Conservation (phyloP, 1,140 invertebrate genomes). For the Drosophila littoralis region DNA sequence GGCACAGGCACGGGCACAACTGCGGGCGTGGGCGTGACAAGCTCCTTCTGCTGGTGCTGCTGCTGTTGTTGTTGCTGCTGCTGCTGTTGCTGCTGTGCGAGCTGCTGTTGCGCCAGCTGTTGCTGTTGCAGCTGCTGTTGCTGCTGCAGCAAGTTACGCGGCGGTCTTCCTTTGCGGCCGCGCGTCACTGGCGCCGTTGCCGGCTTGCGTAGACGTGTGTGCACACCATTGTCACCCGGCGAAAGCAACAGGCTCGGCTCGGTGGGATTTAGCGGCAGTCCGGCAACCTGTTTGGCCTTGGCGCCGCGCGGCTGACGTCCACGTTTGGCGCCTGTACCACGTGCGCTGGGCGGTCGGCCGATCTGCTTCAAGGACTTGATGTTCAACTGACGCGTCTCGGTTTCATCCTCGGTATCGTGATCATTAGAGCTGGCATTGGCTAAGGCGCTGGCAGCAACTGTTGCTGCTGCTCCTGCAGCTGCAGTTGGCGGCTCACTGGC, state of each 20-base stretch:
- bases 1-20: constrained; percentile 38
- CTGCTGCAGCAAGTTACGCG: constrained; percentile 65
- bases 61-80: constrained; percentile 60
- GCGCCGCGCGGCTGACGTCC: constrained; percentile 76
- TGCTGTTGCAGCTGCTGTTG: constrained; percentile 72
- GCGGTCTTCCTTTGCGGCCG: constrained; percentile 76
- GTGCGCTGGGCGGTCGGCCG: constrained; percentile 58
- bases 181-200: constrained; percentile 58
- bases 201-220: constrained; percentile 71
- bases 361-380: constrained; percentile 38
- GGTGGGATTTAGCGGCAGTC: constrained; percentile 38
- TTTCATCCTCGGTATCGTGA: constrained; percentile 80
- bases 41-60: constrained; percentile 69
- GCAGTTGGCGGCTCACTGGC: constrained; percentile 6
- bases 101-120: constrained; percentile 56
- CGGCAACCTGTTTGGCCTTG: constrained; percentile 59
- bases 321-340: constrained; percentile 66
- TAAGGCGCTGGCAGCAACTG: not conserved
- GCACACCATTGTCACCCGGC: constrained; percentile 67
- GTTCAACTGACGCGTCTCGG: constrained; percentile 65
- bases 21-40: constrained; percentile 41
- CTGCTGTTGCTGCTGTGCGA: constrained; percentile 13
- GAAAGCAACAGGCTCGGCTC: constrained; percentile 35
- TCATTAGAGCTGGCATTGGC: constrained; percentile 53
- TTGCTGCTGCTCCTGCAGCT: constrained; percentile 6